These are phyloP conservation scores for Dryadula phaetusa DNA, from an alignment of 2,888 invertebrate genomes.

Conservation along the genomic window DNA sequence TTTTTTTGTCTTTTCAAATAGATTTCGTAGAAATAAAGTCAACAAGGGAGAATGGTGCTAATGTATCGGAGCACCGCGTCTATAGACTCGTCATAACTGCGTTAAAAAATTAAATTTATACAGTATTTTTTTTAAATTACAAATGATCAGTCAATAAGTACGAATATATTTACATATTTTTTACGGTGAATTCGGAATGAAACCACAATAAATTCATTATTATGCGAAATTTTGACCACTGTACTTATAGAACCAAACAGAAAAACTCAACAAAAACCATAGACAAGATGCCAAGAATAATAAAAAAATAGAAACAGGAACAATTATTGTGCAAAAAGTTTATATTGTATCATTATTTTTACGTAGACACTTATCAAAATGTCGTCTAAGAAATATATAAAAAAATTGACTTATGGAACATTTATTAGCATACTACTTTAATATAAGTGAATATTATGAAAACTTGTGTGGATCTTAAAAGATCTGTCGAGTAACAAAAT, in stretches of 20 bases:
- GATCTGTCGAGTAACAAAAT: neutral
- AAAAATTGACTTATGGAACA: constrained; percentile 26
- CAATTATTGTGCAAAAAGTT: constrained; percentile 20
- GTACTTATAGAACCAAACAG: constrained; percentile 6
- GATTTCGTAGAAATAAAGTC: constrained; percentile 35
- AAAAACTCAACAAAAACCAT: neutral
- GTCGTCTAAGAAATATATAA: constrained; percentile 19
- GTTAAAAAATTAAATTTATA: constrained; percentile 24
- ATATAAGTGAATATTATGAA: constrained; percentile 28
- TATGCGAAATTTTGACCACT: constrained; percentile 21
- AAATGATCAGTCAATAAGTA: constrained; percentile 69
- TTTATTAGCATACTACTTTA: constrained; percentile 23
- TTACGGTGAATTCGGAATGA: constrained; percentile 69
- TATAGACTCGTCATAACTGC: constrained; percentile 24
- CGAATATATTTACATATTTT: constrained; percentile 74
- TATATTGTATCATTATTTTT: constrained; percentile 8
- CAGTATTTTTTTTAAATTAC: constrained; percentile 28
- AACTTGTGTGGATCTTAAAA: constrained; percentile 4
- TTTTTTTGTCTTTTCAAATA: constrained; percentile 62
- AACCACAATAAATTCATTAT: constrained; percentile 48
- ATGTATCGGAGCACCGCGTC: constrained; percentile 19
- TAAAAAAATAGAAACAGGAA: constrained; percentile 16
- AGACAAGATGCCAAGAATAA: constrained; percentile 3
- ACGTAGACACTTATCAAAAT: constrained; percentile 16
- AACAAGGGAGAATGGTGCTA: constrained; percentile 29